Evolutionary conservation across 2,888 invertebrate genomes (phyloP).

Genomic region (Cephus pulcher): DNA sequence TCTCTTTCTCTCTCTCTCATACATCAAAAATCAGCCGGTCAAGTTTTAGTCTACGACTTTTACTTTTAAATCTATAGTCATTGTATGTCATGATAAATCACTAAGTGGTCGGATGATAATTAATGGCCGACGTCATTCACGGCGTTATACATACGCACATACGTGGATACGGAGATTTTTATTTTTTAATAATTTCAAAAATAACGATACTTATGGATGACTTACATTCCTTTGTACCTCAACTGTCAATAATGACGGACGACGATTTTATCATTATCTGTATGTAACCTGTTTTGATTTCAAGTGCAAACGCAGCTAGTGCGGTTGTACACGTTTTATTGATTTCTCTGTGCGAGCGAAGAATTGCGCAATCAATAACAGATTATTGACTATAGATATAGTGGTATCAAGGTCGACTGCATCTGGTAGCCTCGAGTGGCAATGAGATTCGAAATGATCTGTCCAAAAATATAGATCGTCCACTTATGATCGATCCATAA

Average conservation of each 20-base stretch:
- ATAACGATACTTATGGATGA: neutral
- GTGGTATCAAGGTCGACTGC: neutral
- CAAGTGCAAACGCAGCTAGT: neutral
- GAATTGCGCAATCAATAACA: neutral
- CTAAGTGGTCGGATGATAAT: neutral
- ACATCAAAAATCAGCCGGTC: neutral
- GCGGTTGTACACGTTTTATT: neutral
- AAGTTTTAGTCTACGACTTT: neutral
- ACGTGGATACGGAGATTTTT: neutral
- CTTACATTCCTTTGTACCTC: too few species aligned
- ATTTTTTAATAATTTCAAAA: neutral
- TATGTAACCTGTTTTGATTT: neutral
- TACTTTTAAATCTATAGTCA: neutral
- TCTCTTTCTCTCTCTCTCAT: neutral
- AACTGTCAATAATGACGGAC: too few species aligned
- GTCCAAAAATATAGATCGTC: neutral
- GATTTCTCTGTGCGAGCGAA: neutral
- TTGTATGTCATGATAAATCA: neutral
- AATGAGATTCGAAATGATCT: neutral
- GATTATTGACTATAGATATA: neutral
- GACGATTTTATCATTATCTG: neutral
- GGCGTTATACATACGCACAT: neutral
- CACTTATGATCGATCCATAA: neutral
- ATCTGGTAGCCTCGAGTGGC: neutral
- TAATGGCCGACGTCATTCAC: neutral